These are phyloP conservation scores for Lasaia peninsularis DNA, from an alignment of 1,140 invertebrate species.

Conservation along the genomic window DNA sequence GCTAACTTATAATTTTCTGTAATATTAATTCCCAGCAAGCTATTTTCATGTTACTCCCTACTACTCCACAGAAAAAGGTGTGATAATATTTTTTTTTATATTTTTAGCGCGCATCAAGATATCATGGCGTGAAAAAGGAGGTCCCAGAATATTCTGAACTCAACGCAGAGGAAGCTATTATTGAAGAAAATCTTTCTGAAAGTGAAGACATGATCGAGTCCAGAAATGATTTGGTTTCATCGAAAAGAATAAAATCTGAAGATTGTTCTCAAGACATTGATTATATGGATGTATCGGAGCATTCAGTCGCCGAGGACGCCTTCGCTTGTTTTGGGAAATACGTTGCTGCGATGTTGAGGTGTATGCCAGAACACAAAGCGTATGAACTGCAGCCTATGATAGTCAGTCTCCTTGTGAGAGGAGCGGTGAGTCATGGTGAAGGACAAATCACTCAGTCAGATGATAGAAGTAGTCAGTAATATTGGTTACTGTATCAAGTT, in stretches of 20 bases:
- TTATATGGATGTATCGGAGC: background rate
- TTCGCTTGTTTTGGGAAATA: slow-evolving; percentile 41
- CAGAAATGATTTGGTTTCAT: background rate
- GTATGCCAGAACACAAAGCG: slow-evolving; percentile 32
- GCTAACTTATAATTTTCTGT: no score
- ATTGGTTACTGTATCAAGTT: no score
- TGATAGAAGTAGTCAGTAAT: slow-evolving; percentile 3
- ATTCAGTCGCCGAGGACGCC: slow-evolving; percentile 20
- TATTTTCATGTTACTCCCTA: no score
- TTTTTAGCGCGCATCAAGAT: background rate
- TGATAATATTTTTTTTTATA: no score
- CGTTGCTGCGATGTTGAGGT: slow-evolving; percentile 34
- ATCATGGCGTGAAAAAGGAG: background rate
- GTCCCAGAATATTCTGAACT: background rate
- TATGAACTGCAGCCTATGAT: slow-evolving; percentile 38
- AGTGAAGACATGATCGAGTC: background rate
- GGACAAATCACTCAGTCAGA: slow-evolving; percentile 16
- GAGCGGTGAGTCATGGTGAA: background rate
- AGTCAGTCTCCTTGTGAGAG: slow-evolving; percentile 30
- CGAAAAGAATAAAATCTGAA: slow-evolving; percentile 1
- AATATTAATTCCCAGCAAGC: no score
- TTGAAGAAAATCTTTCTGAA: slow-evolving; percentile 1
- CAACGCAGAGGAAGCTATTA: background rate
- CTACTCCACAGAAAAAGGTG: no score
- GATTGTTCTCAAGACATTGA: background rate